Conservation (phyloP, 2,888 invertebrate genomes). For the Prionchulus punctatus region DNA sequence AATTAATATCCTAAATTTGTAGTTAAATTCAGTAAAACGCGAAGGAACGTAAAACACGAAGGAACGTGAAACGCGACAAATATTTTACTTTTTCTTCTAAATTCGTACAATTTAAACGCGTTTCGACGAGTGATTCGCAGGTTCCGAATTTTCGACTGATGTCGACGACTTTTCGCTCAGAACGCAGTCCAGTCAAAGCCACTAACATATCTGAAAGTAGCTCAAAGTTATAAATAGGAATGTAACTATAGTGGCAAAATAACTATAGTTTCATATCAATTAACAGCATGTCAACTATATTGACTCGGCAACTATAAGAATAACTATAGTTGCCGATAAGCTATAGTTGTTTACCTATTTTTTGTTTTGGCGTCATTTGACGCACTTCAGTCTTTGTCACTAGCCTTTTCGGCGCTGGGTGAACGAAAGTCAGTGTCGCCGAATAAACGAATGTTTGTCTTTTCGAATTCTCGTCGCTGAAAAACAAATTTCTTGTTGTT, state of each 20-base stretch:
- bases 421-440: constrained; percentile 80
- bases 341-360: constrained; percentile 31
- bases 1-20: constrained; percentile 65
- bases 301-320: no score
- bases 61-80: no score
- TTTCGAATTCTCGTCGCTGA: constrained; percentile 11
- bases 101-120: constrained; percentile 47
- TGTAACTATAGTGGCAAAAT: background rate
- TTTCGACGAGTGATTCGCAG: constrained; percentile 62
- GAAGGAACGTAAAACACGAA: no score
- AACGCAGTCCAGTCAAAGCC: constrained; percentile 21
- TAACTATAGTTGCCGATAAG: background rate
- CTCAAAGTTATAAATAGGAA: background rate
- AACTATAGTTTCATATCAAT: no score
- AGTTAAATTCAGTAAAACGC: no score
- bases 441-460: constrained; percentile 93
- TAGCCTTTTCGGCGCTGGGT: constrained; percentile 50
- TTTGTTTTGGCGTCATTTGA: constrained; percentile 32
- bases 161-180: constrained; percentile 68
- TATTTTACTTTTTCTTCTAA: constrained; percentile 27
- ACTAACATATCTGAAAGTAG: constrained; percentile 18
- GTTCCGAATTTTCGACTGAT: constrained; percentile 66
- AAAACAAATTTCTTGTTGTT: background rate
- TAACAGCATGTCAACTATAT: background rate
- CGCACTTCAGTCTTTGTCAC: constrained; percentile 29